Base-by-base conservation (phyloP, 2,888 invertebrate species). In the Dolichomitus sp. region DNA sequence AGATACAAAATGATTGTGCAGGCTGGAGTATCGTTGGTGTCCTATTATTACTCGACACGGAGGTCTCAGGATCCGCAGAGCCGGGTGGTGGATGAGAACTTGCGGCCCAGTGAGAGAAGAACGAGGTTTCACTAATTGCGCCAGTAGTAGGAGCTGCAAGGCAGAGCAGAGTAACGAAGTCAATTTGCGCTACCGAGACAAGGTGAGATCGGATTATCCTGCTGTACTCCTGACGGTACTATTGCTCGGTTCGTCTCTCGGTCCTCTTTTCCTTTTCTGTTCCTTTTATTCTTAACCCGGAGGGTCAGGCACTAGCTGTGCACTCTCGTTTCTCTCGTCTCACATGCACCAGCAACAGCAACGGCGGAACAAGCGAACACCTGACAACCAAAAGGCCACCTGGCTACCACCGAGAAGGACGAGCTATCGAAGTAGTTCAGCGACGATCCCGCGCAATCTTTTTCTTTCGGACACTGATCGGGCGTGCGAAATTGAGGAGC, bases 81-180 rank as follows among this genome's bases (percentile, higher is more conserved):
- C n/a, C 37, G 23, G 69, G 14, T 17, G 5, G 54, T 11, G 7
- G 66, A 19, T 14, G 61, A 61, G 19, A 70, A 50, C 61, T 68
- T 68, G 66, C 63, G 50, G 42, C n/a, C 17, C 50, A 19, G 57
- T 11, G 63, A 57, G 61, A 40, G 48, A 65, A 63, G 42, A 87
- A 82, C 87, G 86, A 83, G 87, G 82, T 87, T 89, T 89, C 81
- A 80, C 87, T 90, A 89, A 90, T 90, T 89, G 87, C 84, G 73
- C 45, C 69, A 72, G 78, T 50, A 69, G 73, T 48, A 61, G 59
- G 70, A 75, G 75, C 79, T 63, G 50, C 77, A 66, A 69, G 83
- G 65, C 77, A 73, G 65, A 73, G 48, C 74, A 63, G 63, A 42
- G 81, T 87, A 89, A 89, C 86, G 87, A 88, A 88, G 88, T 90